Conservation (phyloP, 2,888 invertebrate species). For the Brachypalpus laphriformis region DNA sequence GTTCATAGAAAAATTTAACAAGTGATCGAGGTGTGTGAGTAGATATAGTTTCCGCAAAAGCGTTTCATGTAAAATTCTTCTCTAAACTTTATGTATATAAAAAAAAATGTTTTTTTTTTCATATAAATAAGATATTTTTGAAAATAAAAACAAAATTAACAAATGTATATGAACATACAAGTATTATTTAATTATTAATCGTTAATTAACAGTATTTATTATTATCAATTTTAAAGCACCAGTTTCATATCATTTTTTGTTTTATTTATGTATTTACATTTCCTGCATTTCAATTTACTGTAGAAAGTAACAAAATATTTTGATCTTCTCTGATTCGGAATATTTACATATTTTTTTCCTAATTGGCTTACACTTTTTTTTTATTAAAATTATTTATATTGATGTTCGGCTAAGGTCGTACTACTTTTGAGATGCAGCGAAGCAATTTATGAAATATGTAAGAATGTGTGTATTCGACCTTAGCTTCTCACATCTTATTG, state of each 20-base stretch:
- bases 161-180: conserved; percentile 12
- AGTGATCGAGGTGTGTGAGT: conserved; percentile 57
- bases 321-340: conserved; percentile 2
- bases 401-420: not conserved
- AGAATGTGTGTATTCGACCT: not conserved
- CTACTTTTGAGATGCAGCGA: conserved; percentile 5
- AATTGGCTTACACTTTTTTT: no score
- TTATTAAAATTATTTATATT: not conserved
- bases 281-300: not conserved
- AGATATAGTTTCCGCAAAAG: conserved; percentile 62
- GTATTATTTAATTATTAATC: conserved; percentile 1
- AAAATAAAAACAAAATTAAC: conserved; percentile 8
- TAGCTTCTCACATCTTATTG: not conserved
- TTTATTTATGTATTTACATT: conserved; percentile 12
- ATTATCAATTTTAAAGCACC: conserved; percentile 70
- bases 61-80: conserved; percentile 42
- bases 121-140: conserved; percentile 33
- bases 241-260: conserved; percentile 36
- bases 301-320: conserved; percentile 1
- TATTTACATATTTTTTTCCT: no score
- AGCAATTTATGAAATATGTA: not conserved
- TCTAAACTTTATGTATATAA: conserved; percentile 27
- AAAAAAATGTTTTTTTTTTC: conserved; percentile 36
- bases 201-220: conserved; percentile 35
- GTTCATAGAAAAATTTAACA: conserved; percentile 53